Percentiles rank a stretch among this genome's conserved stretches.
phyloP scores from a whole-genome alignment of 2,113 vertebrate genomes.

The Calyptommatus sinebrachiatus region DNA sequence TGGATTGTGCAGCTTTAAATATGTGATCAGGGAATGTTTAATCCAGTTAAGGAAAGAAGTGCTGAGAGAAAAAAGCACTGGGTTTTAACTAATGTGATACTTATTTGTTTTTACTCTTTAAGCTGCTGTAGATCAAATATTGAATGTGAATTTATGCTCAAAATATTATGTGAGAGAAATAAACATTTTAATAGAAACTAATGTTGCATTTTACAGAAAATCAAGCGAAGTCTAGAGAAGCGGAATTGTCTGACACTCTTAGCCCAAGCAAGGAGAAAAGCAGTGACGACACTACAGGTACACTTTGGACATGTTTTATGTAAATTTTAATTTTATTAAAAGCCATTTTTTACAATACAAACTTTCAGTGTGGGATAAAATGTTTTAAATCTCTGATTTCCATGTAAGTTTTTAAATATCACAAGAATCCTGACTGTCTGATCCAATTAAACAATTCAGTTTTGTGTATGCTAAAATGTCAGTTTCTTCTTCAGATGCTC shows the following conservation, averaged over 20 bases:
- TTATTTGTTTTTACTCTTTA: not conserved
- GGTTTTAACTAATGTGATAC: slow-evolving; percentile 11
- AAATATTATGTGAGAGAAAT: slow-evolving; percentile 36
- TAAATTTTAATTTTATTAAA: not conserved
- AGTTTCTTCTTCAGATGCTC: slow-evolving; percentile 79
- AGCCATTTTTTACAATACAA: not conserved
- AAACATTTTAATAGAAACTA: slow-evolving; percentile 41
- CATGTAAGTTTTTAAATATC: not conserved
- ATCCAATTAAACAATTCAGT: not conserved
- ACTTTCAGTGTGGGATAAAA: not conserved
- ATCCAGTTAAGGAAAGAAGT: slow-evolving; percentile 64
- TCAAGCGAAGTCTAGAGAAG: slow-evolving; percentile 89
- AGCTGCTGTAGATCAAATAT: not conserved
- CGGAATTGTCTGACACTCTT: slow-evolving; percentile 96
- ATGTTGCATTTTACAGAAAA: slow-evolving; percentile 78
- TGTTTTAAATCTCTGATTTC: not conserved
- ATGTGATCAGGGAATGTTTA: slow-evolving; percentile 46
- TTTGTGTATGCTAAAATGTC: slow-evolving; percentile 22
- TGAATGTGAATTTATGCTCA: slow-evolving; percentile 7
- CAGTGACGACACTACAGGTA: slow-evolving; percentile 97
- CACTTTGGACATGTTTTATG: slow-evolving; percentile 19
- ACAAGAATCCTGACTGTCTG: rapidly evolving
- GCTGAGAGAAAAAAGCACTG: slow-evolving; percentile 42
- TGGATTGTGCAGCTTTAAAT: slow-evolving; percentile 54
- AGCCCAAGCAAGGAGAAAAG: slow-evolving; percentile 97